These are phyloP conservation scores for Pomacea canaliculata DNA, from an alignment of 2,888 invertebrate species.

Conservation along the genomic window DNA sequence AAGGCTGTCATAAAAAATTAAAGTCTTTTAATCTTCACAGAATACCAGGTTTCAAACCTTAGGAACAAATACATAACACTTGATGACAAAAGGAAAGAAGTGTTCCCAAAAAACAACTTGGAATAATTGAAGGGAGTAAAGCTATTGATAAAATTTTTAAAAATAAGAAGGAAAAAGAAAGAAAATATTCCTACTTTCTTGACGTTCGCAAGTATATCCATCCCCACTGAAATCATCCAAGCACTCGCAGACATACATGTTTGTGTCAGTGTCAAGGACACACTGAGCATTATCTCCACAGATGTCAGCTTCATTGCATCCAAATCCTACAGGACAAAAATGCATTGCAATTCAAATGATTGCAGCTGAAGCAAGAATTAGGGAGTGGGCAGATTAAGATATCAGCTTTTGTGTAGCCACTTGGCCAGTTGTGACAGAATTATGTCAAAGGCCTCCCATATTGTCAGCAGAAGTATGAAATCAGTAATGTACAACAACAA, in stretches of 20 bases:
- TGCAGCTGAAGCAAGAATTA: not conserved
- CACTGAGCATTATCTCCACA: slow-evolving; percentile 67
- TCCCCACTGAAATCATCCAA: slow-evolving; percentile 66
- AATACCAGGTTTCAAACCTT: no score
- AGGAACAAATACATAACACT: no score
- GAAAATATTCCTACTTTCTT: slow-evolving; percentile 9
- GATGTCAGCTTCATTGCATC: slow-evolving; percentile 64
- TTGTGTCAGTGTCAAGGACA: slow-evolving; percentile 48
- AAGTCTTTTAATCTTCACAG: no score
- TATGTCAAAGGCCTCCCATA: no score
- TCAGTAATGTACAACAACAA: no score
- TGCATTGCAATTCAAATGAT: no score
- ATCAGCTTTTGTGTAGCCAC: not conserved
- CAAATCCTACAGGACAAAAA: slow-evolving; percentile 47
- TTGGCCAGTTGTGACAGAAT: not conserved
- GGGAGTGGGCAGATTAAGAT: not conserved
- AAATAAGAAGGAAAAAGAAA: not conserved
- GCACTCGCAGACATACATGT: slow-evolving; percentile 63
- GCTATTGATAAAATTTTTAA: no score
- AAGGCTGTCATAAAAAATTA: no score
- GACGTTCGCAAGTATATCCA: slow-evolving; percentile 40
- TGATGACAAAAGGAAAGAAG: no score
- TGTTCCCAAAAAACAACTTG: no score
- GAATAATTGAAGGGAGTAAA: no score
- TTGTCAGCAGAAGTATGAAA: no score